Evolutionary conservation across 1,140 invertebrate genomes (phyloP).

Genomic region (Epicauta chinensis): DNA sequence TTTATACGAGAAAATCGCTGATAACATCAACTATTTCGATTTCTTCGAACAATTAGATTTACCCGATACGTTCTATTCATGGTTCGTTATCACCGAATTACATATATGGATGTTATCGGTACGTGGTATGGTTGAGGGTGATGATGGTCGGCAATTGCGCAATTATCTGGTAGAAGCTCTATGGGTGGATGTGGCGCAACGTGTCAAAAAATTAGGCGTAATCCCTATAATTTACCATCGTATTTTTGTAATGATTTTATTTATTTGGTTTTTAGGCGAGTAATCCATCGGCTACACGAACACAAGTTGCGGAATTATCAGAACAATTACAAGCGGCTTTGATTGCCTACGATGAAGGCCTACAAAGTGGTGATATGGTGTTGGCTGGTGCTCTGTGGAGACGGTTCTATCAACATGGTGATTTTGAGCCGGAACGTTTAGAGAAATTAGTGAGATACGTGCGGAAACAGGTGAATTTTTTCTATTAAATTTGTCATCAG

Average conservation of each 20-base stretch:
- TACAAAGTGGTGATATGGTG: constrained; percentile 62
- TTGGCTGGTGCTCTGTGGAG: constrained; percentile 81
- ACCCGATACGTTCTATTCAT: constrained; percentile 74
- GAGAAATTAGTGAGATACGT: constrained; percentile 65
- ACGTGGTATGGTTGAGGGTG: constrained; percentile 69
- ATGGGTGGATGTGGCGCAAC: constrained; percentile 71
- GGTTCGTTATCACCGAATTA: constrained; percentile 76
- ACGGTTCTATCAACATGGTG: constrained; percentile 60
- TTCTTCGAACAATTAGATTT: constrained; percentile 63
- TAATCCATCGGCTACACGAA: constrained; percentile 50
- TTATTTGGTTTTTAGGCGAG: constrained; percentile 44
- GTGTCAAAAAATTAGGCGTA: constrained; percentile 65
- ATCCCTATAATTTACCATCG: constrained; percentile 31
- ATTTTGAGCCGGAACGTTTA: constrained; percentile 54
- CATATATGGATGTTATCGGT: constrained; percentile 78
- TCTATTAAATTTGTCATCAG: too few species aligned
- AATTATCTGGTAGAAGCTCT: constrained; percentile 69
- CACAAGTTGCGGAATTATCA: constrained; percentile 55
- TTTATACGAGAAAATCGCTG: constrained; percentile 57
- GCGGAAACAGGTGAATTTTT: constrained; percentile 56
- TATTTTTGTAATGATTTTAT: not conserved
- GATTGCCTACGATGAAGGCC: constrained; percentile 80
- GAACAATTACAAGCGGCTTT: constrained; percentile 78
- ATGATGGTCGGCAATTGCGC: constrained; percentile 62
- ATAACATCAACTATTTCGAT: constrained; percentile 52